Conservation (phyloP, 2,113 vertebrate species). For the Rhabdornis inornatus region DNA sequence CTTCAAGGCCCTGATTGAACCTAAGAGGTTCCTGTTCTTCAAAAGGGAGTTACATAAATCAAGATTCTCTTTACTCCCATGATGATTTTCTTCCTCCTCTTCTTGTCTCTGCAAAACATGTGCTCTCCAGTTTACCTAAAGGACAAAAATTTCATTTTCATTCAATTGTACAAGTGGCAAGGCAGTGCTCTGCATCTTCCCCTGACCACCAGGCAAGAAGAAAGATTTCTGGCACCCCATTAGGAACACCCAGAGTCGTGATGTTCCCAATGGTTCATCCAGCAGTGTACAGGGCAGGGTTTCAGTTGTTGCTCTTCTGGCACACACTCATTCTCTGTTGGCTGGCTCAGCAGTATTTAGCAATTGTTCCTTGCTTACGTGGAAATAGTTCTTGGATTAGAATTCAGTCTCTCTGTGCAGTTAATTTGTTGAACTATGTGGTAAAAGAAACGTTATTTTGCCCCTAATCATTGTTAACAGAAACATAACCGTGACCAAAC, state of each 20-base stretch:
- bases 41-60: not conserved
- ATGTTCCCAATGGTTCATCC: not conserved
- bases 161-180: not conserved
- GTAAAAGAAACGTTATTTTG: constrained; percentile 32
- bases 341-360: constrained; percentile 3
- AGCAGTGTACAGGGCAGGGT: not conserved
- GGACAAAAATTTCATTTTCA: not conserved
- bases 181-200: not conserved
- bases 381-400: constrained; percentile 33
- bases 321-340: not conserved
- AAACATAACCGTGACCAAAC: not conserved
- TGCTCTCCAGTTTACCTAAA: not conserved
- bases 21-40: not conserved
- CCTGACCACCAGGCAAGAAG: constrained; percentile 11
- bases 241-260: constrained; percentile 8
- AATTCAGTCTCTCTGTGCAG: not conserved
- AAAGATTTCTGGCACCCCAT: not conserved
- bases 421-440: not conserved
- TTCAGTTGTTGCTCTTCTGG: constrained; percentile 15
- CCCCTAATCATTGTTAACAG: not conserved
- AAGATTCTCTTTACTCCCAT: not conserved
- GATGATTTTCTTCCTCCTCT: not conserved
- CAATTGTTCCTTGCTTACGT: constrained; percentile 26
- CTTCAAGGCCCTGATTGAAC: not conserved
- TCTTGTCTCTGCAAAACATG: not conserved